phyloP scores from a whole-genome alignment of 2,113 vertebrate genomes.

The Corvus hawaiiensis region DNA sequence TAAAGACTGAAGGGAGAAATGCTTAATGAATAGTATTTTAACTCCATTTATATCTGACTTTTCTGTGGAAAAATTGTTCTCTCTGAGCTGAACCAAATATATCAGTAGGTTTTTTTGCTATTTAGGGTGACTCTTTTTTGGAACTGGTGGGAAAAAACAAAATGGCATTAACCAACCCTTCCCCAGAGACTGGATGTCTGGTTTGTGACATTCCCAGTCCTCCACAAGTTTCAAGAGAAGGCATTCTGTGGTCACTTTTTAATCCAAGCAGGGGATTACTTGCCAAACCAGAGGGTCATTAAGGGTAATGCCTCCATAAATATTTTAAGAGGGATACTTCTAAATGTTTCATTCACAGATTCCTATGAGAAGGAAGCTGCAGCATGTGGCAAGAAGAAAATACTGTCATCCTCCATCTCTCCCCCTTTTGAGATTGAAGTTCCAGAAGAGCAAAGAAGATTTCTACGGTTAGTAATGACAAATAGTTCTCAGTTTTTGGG shows the following conservation, averaged over 20 bases:
- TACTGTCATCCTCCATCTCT: conserved; percentile 82
- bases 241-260: conserved; percentile 46
- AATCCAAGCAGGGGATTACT: conserved; percentile 8
- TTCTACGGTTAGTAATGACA: conserved; percentile 78
- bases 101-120: conserved; percentile 13
- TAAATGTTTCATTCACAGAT: conserved; percentile 73
- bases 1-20: conserved; percentile 5
- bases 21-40: conserved; percentile 27
- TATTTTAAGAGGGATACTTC: conserved; percentile 13
- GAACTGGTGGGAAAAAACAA: conserved; percentile 48
- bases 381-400: conserved; percentile 74
- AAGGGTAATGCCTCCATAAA: conserved; percentile 25
- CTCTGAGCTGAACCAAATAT: conserved; percentile 41
- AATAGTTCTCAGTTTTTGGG: background rate
- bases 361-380: conserved; percentile 84
- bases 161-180: conserved; percentile 44
- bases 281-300: conserved; percentile 34
- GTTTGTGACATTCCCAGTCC: conserved; percentile 38
- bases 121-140: conserved; percentile 41
- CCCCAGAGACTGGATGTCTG: conserved; percentile 25
- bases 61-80: conserved; percentile 25
- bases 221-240: conserved; percentile 31
- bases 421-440: conserved; percentile 86
- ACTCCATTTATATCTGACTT: background rate
- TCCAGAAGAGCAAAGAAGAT: conserved; percentile 85